phyloP scores from a whole-genome alignment of 1,140 invertebrate genomes.

The Drosophila simulans region DNA sequence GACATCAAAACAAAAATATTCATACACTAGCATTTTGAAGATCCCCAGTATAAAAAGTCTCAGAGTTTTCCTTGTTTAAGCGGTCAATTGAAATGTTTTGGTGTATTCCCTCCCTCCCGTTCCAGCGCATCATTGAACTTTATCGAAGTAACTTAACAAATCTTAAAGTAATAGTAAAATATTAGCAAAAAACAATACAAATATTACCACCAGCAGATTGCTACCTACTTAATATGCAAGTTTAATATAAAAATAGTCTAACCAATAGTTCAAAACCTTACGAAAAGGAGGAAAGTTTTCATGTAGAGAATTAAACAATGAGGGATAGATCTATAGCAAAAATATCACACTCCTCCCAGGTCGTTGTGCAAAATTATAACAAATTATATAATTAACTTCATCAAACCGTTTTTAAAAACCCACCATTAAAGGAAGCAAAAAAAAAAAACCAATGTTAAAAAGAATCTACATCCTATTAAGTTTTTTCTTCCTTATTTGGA shows the following conservation, averaged over 20 bases:
- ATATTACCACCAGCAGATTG: constrained; percentile 80
- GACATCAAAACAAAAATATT: constrained; percentile 21
- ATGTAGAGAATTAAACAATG: constrained; percentile 37
- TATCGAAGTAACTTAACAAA: constrained; percentile 26
- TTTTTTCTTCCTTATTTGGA: no score
- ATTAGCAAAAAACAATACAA: constrained; percentile 66
- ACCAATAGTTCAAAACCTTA: constrained; percentile 63
- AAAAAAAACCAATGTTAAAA: constrained; percentile 15
- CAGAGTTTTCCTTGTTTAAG: constrained; percentile 28
- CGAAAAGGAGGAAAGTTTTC: constrained; percentile 39
- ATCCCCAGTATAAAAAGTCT: constrained; percentile 44
- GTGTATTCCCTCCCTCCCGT: constrained; percentile 20
- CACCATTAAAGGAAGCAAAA: constrained; percentile 55
- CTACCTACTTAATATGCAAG: constrained; percentile 73
- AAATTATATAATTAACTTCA: constrained; percentile 45
- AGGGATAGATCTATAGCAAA: constrained; percentile 13
- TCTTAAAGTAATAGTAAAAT: constrained; percentile 70
- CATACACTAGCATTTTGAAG: constrained; percentile 3
- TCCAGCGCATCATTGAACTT: constrained; percentile 59
- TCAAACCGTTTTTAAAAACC: constrained; percentile 65
- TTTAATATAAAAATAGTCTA: constrained; percentile 54
- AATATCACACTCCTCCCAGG: not conserved
- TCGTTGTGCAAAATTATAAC: constrained; percentile 23
- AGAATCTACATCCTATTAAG: constrained; percentile 3
- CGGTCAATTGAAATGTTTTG: constrained; percentile 23